These are phyloP conservation scores for Erebia palarica DNA, from an alignment of 2,888 invertebrate genomes.

Conservation along the genomic window DNA sequence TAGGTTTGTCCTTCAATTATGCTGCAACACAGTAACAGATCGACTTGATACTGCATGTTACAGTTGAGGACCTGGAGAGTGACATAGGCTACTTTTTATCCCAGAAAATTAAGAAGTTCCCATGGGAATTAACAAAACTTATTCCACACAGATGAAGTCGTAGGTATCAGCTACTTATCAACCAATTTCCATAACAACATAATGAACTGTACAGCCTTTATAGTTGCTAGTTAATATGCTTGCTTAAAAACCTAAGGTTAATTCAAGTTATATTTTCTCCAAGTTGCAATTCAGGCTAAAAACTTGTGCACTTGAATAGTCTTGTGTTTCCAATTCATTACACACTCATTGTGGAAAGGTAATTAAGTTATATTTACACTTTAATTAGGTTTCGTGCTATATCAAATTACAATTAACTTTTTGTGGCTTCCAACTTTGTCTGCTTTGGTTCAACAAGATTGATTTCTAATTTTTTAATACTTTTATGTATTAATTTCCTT, in stretches of 20 bases:
- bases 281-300: background rate
- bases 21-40: too few species aligned
- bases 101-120: too few species aligned
- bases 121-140: background rate
- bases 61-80: too few species aligned
- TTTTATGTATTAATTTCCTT: background rate
- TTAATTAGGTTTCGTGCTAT: constrained; percentile 15
- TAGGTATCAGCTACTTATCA: background rate
- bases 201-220: background rate
- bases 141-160: background rate
- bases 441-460: background rate
- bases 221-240: too few species aligned
- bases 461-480: background rate
- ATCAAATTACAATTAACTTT: constrained; percentile 9
- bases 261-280: background rate
- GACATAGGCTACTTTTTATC: too few species aligned
- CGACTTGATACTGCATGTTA: too few species aligned
- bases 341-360: constrained; percentile 12
- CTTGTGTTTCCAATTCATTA: constrained; percentile 13
- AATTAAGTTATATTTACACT: constrained; percentile 23
- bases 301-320: constrained; percentile 3
- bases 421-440: constrained; percentile 5
- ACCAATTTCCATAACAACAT: too few species aligned
- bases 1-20: too few species aligned
- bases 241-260: too few species aligned